Evolutionary conservation across 2,797 vertebrate genomes (phyloP), one percentile per base, ranked within the genome.

Genomic region (Myripristis jacobus): DNA sequence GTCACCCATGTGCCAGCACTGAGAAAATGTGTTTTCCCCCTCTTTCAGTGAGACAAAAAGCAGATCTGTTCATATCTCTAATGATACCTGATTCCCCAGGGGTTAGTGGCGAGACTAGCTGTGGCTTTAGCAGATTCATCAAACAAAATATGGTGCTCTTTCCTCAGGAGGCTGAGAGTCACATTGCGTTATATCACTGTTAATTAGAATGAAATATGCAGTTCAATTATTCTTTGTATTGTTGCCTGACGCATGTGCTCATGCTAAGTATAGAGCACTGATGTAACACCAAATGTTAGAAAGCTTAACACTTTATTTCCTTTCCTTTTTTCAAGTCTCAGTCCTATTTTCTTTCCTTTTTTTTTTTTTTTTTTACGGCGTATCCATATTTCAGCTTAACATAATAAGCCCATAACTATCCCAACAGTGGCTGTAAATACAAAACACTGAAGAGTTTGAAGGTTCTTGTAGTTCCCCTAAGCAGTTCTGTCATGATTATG

Each of bases 161-260:
- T 90, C 86, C 93, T 93, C 93, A 80, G 87, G 94, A 93, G 93
- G 90, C 92, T 81, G 70, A 72, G 89, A 93, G 91, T 93, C 94
- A 92, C 91, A 86, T 92, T 89, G 92, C 86, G 84, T 94, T 93
- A 92, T 93, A 94, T 94, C 93, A 92, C 91, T 86, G 92, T 93
- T 94, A 94, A 95, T 95, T 94, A 94, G 92, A 94, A 93, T 92
- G 92, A 93, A 94, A 93, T 95, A 94, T 93, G 91, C 90, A 85
- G 88, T 93, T 92, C 92, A 92, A 89, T 94, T 93, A 93, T 93
- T 93, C 91, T 90, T 89, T 88, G 90, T 87, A 91, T 94, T 93
- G 92, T 89, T 93, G 91, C 82, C 90, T 91, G 87, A 91, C 62
- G 75, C 86, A 69, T 69, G 75, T 60, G 82, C 63, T 77, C 57